Evolutionary conservation across 2,888 invertebrate species (phyloP), one percentile per base, ranked within the genome.

Genomic region (Abscondita cerata): DNA sequence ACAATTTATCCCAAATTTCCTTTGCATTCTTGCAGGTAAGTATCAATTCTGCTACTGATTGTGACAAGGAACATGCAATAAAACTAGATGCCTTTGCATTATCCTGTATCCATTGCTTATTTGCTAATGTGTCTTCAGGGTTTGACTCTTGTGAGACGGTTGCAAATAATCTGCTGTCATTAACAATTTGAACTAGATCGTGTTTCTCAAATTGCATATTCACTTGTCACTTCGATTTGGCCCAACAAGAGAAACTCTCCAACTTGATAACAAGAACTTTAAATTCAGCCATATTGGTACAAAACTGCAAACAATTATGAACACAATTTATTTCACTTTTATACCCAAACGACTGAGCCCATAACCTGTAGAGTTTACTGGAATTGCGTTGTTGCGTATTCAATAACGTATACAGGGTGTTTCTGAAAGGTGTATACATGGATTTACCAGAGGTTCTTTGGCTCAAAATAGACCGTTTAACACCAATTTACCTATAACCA

Each of bases 1-100:
- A 41, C 41, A 15, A 41, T 41, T 41, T 41, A 9, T 41, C 15
- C 41, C 41, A 41, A 12, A 41, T 13, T 15, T 41, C 41, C 16
- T 41, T 41, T 4, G 41, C 41, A 41, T 5, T 13, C 8, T 8
- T 41, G 13, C 16, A 41, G 8, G 41, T 41, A 12, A 41, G 41
- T 8, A 41, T 4, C 8, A 41, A 15, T 8, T 41, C 41, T 41
- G 41, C 41, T 8, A 41, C 15, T 41, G 3, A 16, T 13, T 41
- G 12, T 8, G 8, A 12, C 13, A 16, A 16, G 9, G 41, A 11
- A 41, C 41, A 2, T 16, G 41, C 41, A 41, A 41, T 41, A 4
- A 41, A 8, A 12, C 36, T 36, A 12, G 36, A 25, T 25, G 25
- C 6, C 6, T 25, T 25, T 25, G 25, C 25, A 25, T 25, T 25